Percentiles rank a stretch among this genome's conserved stretches.
These are phyloP conservation scores for Limnodromus scolopaceus DNA, from an alignment of 2,797 vertebrate genomes.

Conservation along the genomic window DNA sequence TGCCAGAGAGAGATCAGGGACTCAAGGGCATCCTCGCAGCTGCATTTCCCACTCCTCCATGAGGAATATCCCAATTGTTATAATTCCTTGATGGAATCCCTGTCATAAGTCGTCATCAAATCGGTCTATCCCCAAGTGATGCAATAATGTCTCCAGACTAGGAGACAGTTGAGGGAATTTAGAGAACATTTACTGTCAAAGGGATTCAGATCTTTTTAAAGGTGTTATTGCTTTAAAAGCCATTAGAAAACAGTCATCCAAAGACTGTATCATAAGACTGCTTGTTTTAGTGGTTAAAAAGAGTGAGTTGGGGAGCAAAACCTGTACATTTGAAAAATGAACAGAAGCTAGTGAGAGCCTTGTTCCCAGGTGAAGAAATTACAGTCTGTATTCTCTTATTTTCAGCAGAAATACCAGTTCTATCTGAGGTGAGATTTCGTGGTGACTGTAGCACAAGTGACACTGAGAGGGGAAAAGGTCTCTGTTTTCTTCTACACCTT, in stretches of 20 bases:
- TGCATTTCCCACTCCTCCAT: accelerated
- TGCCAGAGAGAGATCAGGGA: not conserved
- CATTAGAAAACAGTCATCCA: not conserved
- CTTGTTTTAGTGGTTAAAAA: not conserved
- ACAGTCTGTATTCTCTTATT: not conserved
- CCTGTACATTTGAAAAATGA: not conserved
- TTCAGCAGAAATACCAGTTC: not conserved
- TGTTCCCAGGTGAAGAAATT: not conserved
- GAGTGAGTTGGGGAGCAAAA: not conserved
- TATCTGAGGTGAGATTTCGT: not conserved
- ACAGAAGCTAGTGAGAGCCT: not conserved
- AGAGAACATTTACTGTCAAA: not conserved
- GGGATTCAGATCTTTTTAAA: not conserved
- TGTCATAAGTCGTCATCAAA: not conserved
- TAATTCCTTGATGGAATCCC: not conserved
- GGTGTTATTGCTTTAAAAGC: not conserved
- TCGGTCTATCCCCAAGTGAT: not conserved
- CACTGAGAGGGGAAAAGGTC: not conserved
- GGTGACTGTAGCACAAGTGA: not conserved
- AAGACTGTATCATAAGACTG: not conserved
- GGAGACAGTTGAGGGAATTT: not conserved
- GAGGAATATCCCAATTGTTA: not conserved
- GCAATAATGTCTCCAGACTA: not conserved
- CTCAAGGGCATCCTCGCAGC: not conserved
- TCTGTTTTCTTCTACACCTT: not conserved